Evolutionary conservation across 2,888 invertebrate genomes (phyloP).

Genomic region (Helleia helle): DNA sequence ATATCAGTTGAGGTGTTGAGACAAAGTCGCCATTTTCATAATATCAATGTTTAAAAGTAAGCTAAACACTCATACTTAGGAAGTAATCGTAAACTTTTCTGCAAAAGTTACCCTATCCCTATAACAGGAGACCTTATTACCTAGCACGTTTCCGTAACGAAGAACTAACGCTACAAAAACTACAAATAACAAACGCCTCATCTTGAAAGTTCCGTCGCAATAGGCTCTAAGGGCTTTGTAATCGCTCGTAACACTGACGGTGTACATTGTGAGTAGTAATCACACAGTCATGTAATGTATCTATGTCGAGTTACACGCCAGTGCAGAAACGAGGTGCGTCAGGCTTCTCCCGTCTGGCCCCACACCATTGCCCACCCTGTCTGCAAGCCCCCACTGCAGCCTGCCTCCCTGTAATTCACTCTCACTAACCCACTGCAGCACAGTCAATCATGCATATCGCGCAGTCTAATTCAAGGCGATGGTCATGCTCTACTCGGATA

Average conservation of each 20-base stretch:
- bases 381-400: slow-evolving; percentile 38
- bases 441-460: slow-evolving; percentile 64
- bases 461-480: slow-evolving; percentile 56
- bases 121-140: neutral
- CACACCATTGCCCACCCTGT: slow-evolving; percentile 56
- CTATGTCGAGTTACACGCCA: slow-evolving; percentile 39
- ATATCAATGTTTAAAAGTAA: no score
- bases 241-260: slow-evolving; percentile 22
- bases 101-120: no score
- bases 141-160: neutral
- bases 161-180: slow-evolving; percentile 9
- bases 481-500: slow-evolving; percentile 20
- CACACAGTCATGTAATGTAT: slow-evolving; percentile 31
- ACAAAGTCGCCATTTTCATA: no score
- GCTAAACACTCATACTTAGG: no score
- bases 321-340: slow-evolving; percentile 65
- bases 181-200: slow-evolving; percentile 12
- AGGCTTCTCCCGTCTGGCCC: slow-evolving; percentile 68
- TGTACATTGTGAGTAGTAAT: slow-evolving; percentile 42
- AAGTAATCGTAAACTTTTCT: no score
- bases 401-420: slow-evolving; percentile 61
- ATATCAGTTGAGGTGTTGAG: no score
- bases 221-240: slow-evolving; percentile 22
- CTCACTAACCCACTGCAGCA: slow-evolving; percentile 74
- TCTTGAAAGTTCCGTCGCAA: slow-evolving; percentile 18